Conservation (phyloP, 1,140 invertebrate genomes). For the Eupristina koningsbergeri region DNA sequence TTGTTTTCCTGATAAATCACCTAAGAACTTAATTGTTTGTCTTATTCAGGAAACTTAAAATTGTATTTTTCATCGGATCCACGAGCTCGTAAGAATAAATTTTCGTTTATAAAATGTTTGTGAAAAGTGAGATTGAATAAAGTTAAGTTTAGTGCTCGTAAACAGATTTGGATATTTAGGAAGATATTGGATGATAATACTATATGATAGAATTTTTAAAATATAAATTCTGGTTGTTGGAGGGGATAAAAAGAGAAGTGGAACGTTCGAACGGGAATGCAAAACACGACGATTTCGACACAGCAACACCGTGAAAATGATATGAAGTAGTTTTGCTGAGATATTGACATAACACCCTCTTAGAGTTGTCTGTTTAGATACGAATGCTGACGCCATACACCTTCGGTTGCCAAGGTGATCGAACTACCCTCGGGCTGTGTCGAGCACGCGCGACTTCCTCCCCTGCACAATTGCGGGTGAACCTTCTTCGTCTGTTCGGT, state of each 20-base stretch:
- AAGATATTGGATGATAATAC: not conserved
- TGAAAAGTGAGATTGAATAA: not conserved
- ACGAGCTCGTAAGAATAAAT: not conserved
- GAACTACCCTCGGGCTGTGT: constrained; percentile 50
- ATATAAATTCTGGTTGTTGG: not conserved
- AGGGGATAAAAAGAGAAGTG: not conserved
- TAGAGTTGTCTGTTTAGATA: constrained; percentile 53
- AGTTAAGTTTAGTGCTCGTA: not conserved
- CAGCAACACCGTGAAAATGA: not conserved
- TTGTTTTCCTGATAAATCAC: not conserved
- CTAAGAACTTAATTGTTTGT: not conserved
- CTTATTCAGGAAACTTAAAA: too few relatives aligned
- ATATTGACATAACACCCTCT: constrained; percentile 56
- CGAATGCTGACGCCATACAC: constrained; percentile 51
- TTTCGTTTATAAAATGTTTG: not conserved
- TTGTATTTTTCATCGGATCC: too few relatives aligned
- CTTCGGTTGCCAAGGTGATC: constrained; percentile 54
- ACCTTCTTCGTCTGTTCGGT: not conserved
- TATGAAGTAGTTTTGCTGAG: constrained; percentile 2
- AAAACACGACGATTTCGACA: constrained; percentile 5
- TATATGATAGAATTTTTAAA: not conserved
- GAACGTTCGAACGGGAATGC: not conserved
- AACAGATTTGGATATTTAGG: not conserved
- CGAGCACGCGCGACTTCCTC: constrained; percentile 30
- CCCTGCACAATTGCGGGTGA: not conserved